Evolutionary conservation across 2,113 vertebrate species (phyloP).

Genomic region (Cynocephalus volans): DNA sequence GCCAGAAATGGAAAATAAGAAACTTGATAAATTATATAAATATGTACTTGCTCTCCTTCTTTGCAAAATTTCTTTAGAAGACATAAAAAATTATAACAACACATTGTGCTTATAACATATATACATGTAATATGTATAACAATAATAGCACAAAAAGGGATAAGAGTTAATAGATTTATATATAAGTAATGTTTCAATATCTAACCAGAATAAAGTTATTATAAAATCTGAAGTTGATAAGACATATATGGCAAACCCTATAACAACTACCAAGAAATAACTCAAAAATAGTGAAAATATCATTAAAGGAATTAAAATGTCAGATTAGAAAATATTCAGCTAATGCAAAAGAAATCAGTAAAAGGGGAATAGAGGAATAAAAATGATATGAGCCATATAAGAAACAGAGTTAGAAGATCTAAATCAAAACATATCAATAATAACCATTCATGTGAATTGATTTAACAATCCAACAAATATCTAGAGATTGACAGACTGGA

Average conservation of each 20-base stretch:
- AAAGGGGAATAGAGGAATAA: not conserved
- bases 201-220: not conserved
- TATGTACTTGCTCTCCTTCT: not conserved
- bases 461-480: not conserved
- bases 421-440: not conserved
- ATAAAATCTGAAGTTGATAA: not conserved
- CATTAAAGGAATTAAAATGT: not conserved
- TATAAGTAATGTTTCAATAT: not conserved
- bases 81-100: not conserved
- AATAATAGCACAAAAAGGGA: not conserved
- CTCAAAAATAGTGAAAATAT: not conserved
- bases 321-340: not conserved
- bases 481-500: not conserved
- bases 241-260: not conserved
- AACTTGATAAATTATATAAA: too few species aligned
- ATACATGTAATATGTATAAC: not conserved
- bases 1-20: not conserved
- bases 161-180: not conserved
- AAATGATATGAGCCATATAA: not conserved
- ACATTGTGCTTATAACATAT: not conserved
- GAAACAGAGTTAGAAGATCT: not conserved
- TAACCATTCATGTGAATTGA: not conserved
- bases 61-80: not conserved
- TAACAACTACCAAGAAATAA: not conserved
- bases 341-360: not conserved